A percentile compares a stretch with the other conserved stretches of the same genome.
Evolutionary conservation across 2,113 vertebrate species (phyloP).

Genomic region (Prietella phreatophila): DNA sequence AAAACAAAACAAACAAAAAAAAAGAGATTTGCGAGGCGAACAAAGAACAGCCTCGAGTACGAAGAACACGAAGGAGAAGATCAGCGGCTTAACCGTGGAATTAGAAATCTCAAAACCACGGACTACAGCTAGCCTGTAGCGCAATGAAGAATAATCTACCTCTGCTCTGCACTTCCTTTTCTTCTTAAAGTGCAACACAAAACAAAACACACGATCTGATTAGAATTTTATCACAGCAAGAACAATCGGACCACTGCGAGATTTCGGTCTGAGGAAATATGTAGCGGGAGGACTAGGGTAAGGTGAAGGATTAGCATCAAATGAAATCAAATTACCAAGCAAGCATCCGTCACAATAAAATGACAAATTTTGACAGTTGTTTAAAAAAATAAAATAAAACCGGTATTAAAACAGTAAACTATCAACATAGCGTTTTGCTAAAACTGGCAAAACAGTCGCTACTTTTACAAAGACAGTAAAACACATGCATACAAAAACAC

Average conservation of each 20-base stretch:
- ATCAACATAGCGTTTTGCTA: not conserved
- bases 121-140: not conserved
- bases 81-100: not conserved
- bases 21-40: not conserved
- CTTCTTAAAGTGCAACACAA: not conserved
- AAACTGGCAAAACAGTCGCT: not conserved
- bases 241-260: not conserved
- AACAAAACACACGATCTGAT: not conserved
- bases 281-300: not conserved
- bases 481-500: not conserved
- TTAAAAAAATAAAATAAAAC: not conserved
- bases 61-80: constrained; percentile 1
- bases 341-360: not conserved
- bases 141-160: not conserved
- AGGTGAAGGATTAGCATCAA: not conserved
- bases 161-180: not conserved
- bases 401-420: not conserved
- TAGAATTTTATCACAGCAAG: not conserved
- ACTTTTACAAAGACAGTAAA: not conserved
- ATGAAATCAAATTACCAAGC: not conserved
- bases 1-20: not conserved
- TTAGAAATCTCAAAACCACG: not conserved
- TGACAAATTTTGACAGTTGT: not conserved
- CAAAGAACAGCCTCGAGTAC: not conserved
- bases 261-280: not conserved